These are phyloP conservation scores for Asarcornis scutulata DNA, from an alignment of 2,113 vertebrate species.

Conservation along the genomic window DNA sequence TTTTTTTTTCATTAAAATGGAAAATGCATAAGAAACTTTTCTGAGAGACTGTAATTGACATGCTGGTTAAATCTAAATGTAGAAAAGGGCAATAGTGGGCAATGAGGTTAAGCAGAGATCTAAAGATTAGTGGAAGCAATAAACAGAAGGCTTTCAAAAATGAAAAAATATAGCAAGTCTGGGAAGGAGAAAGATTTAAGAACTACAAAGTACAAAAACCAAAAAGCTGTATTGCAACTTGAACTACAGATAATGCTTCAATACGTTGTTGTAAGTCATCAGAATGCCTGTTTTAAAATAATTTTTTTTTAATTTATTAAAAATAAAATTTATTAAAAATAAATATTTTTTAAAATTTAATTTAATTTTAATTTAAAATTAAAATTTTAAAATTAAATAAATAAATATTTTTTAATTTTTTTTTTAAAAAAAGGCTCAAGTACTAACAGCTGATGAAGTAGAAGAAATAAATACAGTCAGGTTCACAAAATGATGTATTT, in stretches of 20 bases:
- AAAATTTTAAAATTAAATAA: too few species aligned
- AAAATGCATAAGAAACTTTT: neutral
- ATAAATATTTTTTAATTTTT: too few species aligned
- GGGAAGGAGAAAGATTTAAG: conserved; percentile 21
- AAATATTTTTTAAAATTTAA: too few species aligned
- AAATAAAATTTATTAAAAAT: too few species aligned
- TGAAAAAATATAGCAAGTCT: conserved; percentile 24
- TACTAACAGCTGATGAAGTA: neutral
- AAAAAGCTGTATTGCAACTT: neutral
- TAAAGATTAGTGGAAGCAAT: conserved; percentile 70
- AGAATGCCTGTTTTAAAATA: neutral
- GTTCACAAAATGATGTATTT: neutral
- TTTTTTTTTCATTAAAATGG: neutral
- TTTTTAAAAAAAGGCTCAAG: neutral
- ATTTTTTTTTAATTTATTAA: neutral
- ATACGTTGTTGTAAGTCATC: neutral
- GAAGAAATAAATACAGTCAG: neutral
- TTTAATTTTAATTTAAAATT: too few species aligned
- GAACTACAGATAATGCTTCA: neutral
- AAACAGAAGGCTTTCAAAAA: conserved; percentile 65
- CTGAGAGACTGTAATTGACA: conserved; percentile 32
- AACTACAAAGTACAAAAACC: neutral
- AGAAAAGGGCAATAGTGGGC: conserved; percentile 65
- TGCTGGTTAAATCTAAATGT: conserved; percentile 42
- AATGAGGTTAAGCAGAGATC: conserved; percentile 71